These are phyloP conservation scores for Potorous gilbertii DNA, from an alignment of 2,797 vertebrate species.

Conservation along the genomic window DNA sequence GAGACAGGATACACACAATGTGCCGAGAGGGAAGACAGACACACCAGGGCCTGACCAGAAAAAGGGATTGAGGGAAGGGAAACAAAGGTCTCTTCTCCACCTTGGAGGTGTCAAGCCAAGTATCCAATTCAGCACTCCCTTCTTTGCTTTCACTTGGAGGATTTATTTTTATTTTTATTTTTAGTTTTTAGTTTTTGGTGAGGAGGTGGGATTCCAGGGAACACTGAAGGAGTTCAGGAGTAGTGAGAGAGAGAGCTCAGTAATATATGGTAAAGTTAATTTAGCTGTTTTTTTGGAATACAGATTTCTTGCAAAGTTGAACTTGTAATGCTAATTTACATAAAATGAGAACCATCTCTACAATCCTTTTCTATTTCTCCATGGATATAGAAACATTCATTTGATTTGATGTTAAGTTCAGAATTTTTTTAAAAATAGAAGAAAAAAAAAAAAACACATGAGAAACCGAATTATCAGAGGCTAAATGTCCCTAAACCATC, in stretches of 20 bases:
- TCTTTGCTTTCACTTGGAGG: background rate
- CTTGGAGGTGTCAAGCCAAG: background rate
- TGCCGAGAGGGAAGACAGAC: too few relatives aligned
- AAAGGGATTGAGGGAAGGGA: background rate
- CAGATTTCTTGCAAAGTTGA: background rate
- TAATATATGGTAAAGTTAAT: background rate
- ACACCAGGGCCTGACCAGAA: background rate
- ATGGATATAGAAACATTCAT: background rate
- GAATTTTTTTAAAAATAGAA: background rate
- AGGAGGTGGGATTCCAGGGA: background rate
- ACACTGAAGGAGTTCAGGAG: background rate
- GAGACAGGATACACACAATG: background rate
- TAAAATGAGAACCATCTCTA: background rate
- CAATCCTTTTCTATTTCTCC: background rate
- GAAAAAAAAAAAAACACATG: background rate
- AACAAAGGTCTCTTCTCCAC: background rate
- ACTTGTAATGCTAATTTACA: background rate
- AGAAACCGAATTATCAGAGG: background rate
- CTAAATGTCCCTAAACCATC: constrained; percentile 5
- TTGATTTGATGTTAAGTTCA: background rate
- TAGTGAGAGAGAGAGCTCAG: background rate
- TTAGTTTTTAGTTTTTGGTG: background rate
- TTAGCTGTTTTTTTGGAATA: background rate
- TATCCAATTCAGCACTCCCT: background rate
- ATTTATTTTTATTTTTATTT: background rate